Conservation (phyloP, 2,113 vertebrate species). For the Gavialis gangeticus region DNA sequence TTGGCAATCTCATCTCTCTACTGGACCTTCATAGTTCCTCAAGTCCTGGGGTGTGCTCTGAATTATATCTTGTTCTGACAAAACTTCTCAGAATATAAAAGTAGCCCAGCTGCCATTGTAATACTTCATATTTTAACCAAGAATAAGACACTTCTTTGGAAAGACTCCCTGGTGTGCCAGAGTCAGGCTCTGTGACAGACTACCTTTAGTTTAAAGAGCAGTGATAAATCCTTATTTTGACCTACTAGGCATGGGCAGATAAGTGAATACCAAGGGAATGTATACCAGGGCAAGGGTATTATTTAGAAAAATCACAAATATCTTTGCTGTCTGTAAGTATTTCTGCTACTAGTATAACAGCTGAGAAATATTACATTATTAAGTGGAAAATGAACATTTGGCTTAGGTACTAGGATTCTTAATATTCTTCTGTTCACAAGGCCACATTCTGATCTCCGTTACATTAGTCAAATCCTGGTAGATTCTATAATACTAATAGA, state of each 20-base stretch:
- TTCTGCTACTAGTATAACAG: constrained; percentile 27
- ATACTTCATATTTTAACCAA: constrained; percentile 8
- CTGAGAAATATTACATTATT: neutral
- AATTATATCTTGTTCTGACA: constrained; percentile 56
- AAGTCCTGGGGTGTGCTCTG: constrained; percentile 9
- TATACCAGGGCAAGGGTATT: neutral
- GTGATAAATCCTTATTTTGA: constrained; percentile 47
- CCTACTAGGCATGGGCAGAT: neutral
- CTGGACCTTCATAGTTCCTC: constrained; percentile 11
- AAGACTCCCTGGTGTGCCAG: constrained; percentile 13
- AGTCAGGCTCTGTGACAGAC: constrained; percentile 16
- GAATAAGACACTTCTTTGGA: constrained; percentile 39
- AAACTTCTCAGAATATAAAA: constrained; percentile 52
- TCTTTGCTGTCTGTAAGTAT: constrained; percentile 2
- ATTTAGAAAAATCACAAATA: neutral
- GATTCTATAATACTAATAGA: neutral
- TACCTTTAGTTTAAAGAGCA: neutral
- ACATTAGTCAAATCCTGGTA: neutral
- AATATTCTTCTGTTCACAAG: neutral
- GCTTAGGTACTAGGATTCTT: neutral
- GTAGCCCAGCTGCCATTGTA: constrained; percentile 16
- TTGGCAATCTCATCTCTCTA: constrained; percentile 18
- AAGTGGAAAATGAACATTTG: neutral
- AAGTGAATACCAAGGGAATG: constrained; percentile 21
- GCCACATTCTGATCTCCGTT: neutral